Evolutionary conservation across 2,797 vertebrate genomes (phyloP).

Genomic region (Characodon lateralis): DNA sequence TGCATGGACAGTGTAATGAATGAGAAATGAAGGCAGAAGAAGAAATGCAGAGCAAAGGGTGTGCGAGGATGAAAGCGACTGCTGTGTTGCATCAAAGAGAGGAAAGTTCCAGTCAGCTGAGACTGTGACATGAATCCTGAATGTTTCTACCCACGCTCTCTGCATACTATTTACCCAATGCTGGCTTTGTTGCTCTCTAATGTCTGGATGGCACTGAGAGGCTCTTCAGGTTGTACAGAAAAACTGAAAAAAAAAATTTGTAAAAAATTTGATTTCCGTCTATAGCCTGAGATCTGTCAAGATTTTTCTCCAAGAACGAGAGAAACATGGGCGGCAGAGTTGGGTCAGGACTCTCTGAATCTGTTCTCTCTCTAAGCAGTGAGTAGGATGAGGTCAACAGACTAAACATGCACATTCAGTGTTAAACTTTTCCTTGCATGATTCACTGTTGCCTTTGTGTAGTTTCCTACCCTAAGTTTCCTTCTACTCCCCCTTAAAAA

Average conservation of each 20-base stretch:
- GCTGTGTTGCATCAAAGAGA: slow-evolving; percentile 41
- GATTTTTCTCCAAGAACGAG: slow-evolving; percentile 29
- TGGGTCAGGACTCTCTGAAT: slow-evolving; percentile 42
- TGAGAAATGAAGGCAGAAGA: slow-evolving; percentile 11
- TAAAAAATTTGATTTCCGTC: slow-evolving; percentile 1
- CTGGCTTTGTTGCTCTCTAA: slow-evolving; percentile 12
- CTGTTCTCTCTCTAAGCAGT: slow-evolving; percentile 47
- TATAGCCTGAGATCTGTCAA: neutral
- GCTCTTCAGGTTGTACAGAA: slow-evolving; percentile 15
- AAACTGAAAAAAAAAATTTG: slow-evolving; percentile 15
- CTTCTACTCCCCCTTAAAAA: slow-evolving; percentile 12
- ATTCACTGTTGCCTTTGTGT: slow-evolving; percentile 70
- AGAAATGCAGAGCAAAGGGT: slow-evolving; percentile 17
- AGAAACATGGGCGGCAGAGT: slow-evolving; percentile 37
- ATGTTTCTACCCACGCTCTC: slow-evolving; percentile 60
- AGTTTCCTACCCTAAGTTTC: slow-evolving; percentile 36
- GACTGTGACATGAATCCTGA: slow-evolving; percentile 62
- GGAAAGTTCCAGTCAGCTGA: slow-evolving; percentile 54
- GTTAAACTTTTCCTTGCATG: slow-evolving; percentile 59
- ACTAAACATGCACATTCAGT: slow-evolving; percentile 23
- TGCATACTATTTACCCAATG: slow-evolving; percentile 54
- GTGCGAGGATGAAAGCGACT: slow-evolving; percentile 19
- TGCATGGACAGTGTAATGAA: slow-evolving; percentile 18
- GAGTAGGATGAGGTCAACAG: slow-evolving; percentile 8
- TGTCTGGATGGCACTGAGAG: slow-evolving; percentile 14